Evolutionary conservation across 1,140 invertebrate genomes (phyloP).

Genomic region (Pseudobourletiella spinata): DNA sequence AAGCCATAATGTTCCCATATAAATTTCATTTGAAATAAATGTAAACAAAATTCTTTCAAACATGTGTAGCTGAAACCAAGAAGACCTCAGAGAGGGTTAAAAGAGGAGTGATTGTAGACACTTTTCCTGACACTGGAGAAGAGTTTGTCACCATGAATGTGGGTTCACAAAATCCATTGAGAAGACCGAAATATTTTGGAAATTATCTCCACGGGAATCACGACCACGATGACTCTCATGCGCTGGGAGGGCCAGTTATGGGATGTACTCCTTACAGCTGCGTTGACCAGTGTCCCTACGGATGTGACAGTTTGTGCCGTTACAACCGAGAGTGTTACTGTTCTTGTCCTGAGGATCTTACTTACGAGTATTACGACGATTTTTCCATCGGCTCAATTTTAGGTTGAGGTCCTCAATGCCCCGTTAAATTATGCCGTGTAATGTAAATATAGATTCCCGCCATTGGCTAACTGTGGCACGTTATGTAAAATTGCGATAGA

Average conservation of each 20-base stretch:
- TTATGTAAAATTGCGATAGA: too few relatives aligned
- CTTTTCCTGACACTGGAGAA: not conserved
- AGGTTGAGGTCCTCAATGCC: not conserved
- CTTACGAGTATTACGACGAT: constrained; percentile 7
- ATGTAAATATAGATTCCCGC: too few relatives aligned
- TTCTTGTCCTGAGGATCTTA: not conserved
- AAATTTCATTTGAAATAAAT: not conserved
- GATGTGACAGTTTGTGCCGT: constrained; percentile 1
- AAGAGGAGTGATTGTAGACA: not conserved
- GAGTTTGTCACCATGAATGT: not conserved
- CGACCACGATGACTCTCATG: too few relatives aligned
- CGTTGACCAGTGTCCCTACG: not conserved
- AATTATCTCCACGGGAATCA: not conserved
- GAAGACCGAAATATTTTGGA: not conserved
- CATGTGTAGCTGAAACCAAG: not conserved
- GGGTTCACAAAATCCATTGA: not conserved
- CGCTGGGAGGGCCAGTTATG: too few relatives aligned
- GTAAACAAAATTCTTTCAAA: not conserved
- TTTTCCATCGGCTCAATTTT: not conserved
- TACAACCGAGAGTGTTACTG: not conserved
- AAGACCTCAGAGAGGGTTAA: not conserved
- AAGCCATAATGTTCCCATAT: too few relatives aligned
- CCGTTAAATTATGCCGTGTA: not conserved
- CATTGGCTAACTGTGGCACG: too few relatives aligned
- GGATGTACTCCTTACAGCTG: not conserved